Percentiles rank a stretch among this genome's conserved stretches.
Evolutionary conservation across 2,888 invertebrate genomes (phyloP).

Genomic region (Archips crataeganus): DNA sequence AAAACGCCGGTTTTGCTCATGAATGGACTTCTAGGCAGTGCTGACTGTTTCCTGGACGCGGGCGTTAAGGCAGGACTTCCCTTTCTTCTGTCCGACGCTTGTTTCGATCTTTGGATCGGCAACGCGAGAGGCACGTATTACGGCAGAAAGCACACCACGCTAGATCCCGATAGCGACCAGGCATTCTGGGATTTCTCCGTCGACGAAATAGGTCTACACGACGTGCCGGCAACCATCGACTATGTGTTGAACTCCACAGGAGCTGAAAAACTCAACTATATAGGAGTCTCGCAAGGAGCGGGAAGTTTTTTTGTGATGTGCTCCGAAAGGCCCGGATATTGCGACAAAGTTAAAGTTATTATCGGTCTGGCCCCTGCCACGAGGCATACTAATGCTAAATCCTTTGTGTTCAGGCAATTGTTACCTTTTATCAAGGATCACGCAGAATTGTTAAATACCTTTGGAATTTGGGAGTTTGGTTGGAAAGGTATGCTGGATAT

Average conservation of each 20-base stretch:
- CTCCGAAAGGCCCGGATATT: constrained; percentile 71
- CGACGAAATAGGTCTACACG: constrained; percentile 90
- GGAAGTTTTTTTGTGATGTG: constrained; percentile 77
- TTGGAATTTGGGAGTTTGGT: constrained; percentile 18
- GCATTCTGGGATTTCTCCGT: constrained; percentile 88
- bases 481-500: constrained; percentile 14
- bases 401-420: neutral
- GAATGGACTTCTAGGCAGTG: constrained; percentile 29
- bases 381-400: constrained; percentile 25
- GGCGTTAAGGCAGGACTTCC: constrained; percentile 26
- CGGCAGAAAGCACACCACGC: constrained; percentile 17
- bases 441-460: neutral
- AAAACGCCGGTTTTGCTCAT: constrained; percentile 31
- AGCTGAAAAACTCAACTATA: constrained; percentile 72
- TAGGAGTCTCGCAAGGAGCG: constrained; percentile 87
- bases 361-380: constrained; percentile 26
- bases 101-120: constrained; percentile 30
- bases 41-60: constrained; percentile 23
- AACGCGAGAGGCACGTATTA: constrained; percentile 42
- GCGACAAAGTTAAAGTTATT: constrained; percentile 63
- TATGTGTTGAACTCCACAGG: constrained; percentile 72
- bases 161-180: constrained; percentile 47
- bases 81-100: constrained; percentile 23
- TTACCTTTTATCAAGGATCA: constrained; percentile 2
- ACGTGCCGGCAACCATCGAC: constrained; percentile 91